Conservation (phyloP, 2,113 vertebrate species). For the Zapus hudsonius region DNA sequence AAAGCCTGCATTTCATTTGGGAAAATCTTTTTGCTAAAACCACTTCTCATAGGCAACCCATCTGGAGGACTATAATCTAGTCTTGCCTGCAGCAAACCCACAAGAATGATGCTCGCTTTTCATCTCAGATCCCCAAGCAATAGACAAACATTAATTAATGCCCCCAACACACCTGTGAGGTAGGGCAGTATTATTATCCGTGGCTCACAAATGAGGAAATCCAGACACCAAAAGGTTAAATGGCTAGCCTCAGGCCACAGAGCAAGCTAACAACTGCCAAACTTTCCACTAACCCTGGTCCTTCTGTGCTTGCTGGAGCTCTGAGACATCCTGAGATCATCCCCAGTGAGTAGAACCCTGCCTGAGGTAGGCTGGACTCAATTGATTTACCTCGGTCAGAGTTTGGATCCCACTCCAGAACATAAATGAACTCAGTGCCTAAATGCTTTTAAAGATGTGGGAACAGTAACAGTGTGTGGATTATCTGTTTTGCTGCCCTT, state of each 20-base stretch:
- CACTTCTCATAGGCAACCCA: conserved; percentile 77
- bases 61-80: conserved; percentile 80
- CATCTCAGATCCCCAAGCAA: conserved; percentile 73
- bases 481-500: neutral
- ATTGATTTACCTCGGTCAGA: neutral
- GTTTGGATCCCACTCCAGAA: neutral
- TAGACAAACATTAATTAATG: conserved; percentile 81
- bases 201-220: conserved; percentile 76
- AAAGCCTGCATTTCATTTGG: conserved; percentile 79
- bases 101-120: conserved; percentile 73
- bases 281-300: conserved; percentile 54
- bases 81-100: conserved; percentile 75
- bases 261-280: conserved; percentile 48
- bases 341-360: neutral
- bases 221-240: conserved; percentile 80
- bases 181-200: conserved; percentile 75
- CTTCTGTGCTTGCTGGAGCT: neutral
- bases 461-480: neutral
- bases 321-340: conserved; percentile 28
- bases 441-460: conserved; percentile 20
- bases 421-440: neutral
- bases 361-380: neutral
- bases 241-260: conserved; percentile 70
- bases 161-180: conserved; percentile 79
- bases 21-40: conserved; percentile 78